Base-by-base conservation (phyloP, 35 echinoderm and acorn worm species). In the Heliocidaris erythrogramma region DNA sequence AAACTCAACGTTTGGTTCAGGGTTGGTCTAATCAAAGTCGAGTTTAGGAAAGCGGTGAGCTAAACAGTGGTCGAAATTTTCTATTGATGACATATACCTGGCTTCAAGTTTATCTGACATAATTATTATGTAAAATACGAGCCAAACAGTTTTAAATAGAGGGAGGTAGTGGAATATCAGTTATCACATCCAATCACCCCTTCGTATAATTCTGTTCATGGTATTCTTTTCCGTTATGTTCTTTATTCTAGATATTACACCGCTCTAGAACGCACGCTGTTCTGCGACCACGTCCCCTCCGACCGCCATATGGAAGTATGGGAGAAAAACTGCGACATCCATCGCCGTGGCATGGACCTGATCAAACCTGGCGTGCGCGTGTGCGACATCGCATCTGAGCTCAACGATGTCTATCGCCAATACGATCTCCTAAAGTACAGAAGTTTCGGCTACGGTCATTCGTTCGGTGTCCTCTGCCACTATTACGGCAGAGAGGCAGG, bases 401-500 rank as follows among this genome's bases (percentile, higher is more conserved):
- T 99, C 69, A 99, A 99, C 52, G 95, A 96, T 27, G 92, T 99
- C 6, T 99, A 96, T 60, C 87, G 88, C 31, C 85, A 97, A 49
- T 86, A 97, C 65, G 86, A 96, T 60, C 94, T 97, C 8, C 49
- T 99, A 11, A 93, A 99, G 94, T 96, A 96, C 65, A 93, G 98
- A 9, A 99, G 92, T 85, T 97, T 99, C 78, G 96, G 96, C 0
- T 99, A 99, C 88, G 98, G 98, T 2, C 98, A 99, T 85, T 97
- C 98, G 30, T 97, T 99, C 84, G 97, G 97, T 18, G 93, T 95
- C 0, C 32, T 97, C n/a, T 97, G 97, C 95, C 97, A 99, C 49
- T 99, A 99, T 92, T 99, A 97, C 35, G 98, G 98, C 30, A 90
- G 98, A 52, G 97, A 97, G 92, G 97, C 98, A 92, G 98, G 98